Evolutionary conservation across 2,113 vertebrate genomes (phyloP), one percentile per base, ranked within the genome.

Genomic region (Talpa occidentalis): DNA sequence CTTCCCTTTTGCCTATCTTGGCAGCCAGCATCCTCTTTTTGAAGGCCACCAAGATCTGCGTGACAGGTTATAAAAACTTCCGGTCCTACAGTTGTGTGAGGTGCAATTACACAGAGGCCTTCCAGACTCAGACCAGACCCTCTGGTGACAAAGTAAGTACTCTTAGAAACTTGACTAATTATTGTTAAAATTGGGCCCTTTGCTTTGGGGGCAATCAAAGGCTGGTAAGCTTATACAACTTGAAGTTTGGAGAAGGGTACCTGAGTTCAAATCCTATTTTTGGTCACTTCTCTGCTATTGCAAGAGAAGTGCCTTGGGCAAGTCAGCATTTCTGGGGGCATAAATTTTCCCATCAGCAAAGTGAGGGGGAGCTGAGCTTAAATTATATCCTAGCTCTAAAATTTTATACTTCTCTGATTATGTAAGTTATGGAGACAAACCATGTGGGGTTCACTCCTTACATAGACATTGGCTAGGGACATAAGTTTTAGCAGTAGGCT

Each of bases 41-140:
- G 92, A 98, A 90, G 66, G 97, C 96, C 69, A 98, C 97, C 67
- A 97, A 97, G 94, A 97, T 98, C 67, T 97, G 96, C 6, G 93
- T 98, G 69, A 79, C 35, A 0, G 86, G 94, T 64, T 79, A 73
- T 59, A 82, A 60, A 82, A 74, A 62, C 30, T 3, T 44, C 47
- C 87, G 73, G 35, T 16, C 17, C 12, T 95, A 56, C 12, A 32
- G 28, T 66, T 97, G 97, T 77, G 47, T 98, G 96, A 67, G 83
- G 64, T 98, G 97, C 88, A 96, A 97, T 81, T 98, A 98, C 70
- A 96, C 88, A 15, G 93, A 97, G 83, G 44, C 81, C 6, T 98
- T 98, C 96, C 67, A 74, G 83, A 95, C 56, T 64, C 96, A 97
- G 96, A 96, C 82, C 78, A 96, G 56, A 66, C 67, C 88, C 10